Evolutionary conservation across 2,797 vertebrate species (phyloP), one percentile per base, ranked within the genome.

Genomic region (Hyperoplus lanceolatus): DNA sequence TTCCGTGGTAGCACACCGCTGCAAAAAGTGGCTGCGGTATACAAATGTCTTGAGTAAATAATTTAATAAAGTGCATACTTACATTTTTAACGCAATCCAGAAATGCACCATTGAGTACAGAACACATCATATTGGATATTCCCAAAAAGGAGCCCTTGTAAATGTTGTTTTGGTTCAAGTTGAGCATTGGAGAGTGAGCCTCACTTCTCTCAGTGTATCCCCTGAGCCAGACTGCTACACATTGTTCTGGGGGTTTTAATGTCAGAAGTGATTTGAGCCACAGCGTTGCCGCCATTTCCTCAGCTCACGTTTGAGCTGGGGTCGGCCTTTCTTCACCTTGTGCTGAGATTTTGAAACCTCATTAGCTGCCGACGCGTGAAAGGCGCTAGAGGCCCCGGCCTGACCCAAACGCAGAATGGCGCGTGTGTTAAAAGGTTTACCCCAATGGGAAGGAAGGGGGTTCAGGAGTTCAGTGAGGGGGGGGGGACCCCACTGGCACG

Each of bases 351-450:
- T 77, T 86, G 60, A 92, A 90, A 88, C 90, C 94, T 95, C 92
- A 93, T 95, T 95, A 95, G 90, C 77, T 53, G 80, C 75, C 39
- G 49, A 90, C 57, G 92, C 81, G 95, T 93, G 93, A 95, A 94
- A 90, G 89, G 90, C 88, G 63, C 68, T 61, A 77, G 88, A 94
- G n/a, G n/a, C 92, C 93, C 73, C 41, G 54, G 67, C 45, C 80
- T 92, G 91, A 95, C 93, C 93, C 66, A 56, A 29, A 46, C 57
- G 4, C 70, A 89, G 91, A 90, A 87, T 67, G 90, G 85, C 85
- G 85, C 76, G 90, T 90, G 85, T 85, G 78, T 89, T 88, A 89
- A 91, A 87, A 83, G 87, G 79, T 87, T 91, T 86, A 86, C 70
- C 77, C 87, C 77, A 21, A 67, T 73, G 11, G 84, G 74, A 81